Base-by-base conservation (phyloP, 2,888 invertebrate species). In the Harmothoe impar region DNA sequence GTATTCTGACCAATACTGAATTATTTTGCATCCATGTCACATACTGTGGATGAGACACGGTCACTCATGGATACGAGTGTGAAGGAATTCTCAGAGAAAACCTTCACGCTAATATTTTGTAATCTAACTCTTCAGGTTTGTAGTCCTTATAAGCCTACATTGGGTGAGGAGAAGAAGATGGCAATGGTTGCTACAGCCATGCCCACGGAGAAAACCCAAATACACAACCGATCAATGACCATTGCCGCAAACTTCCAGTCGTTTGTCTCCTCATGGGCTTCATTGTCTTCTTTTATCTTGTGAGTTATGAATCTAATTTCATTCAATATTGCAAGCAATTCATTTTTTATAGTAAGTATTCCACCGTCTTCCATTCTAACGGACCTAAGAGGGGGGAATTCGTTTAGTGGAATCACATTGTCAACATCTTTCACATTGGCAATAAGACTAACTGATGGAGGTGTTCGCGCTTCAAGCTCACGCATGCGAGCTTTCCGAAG, bases 291-390 rank as follows among this genome's bases (percentile, higher is more conserved):
- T 90, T 93, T 93, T 62, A 93, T 93, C 89, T 92, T 93, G 56
- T 93, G 93, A 31, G 93, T 93, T 88, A 93, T 93, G 91, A 92
- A 93, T 56, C 93, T 91, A 43, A 93, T 91, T 89, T 93, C 93
- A 90, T 93, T 93, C 31, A 93, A 91, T 20, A 93, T 93, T 84
- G 92, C 92, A 31, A 93, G 92, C 56, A 93, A 90, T 90, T 93
- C 93, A 56, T 92, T 93, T n/a, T 92, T 91, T 23, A 93, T 92
- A 89, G 91, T 92, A 68, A 90, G 89, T 7, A 89, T 91, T 81
- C 91, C 77, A 91, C 92, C 85, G n/a, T 91, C 90, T 25, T 91
- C 90, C 88, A 62, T 90, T 35, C 43, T 17, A 7, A 92, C 85
- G 7, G 93, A 92, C 43, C 92, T 78, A 86, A 92, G 91, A 78